phyloP scores from a whole-genome alignment of 2,797 vertebrate species.

The Ataeniobius toweri region DNA sequence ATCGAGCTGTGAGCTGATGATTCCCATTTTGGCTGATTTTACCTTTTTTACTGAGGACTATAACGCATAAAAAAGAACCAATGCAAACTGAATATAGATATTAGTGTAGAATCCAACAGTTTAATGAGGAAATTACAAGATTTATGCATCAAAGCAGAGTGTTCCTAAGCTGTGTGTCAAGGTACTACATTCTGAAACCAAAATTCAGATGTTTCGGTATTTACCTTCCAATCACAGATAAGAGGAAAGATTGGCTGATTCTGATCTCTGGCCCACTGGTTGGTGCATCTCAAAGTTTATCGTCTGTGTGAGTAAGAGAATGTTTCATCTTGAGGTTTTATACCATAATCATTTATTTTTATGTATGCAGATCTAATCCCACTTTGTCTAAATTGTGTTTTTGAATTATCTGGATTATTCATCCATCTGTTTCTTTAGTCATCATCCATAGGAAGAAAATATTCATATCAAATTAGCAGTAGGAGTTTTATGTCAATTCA shows the following conservation, averaged over 20 bases:
- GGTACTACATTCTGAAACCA: not conserved
- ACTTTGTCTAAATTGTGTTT: not conserved
- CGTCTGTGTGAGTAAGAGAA: not conserved
- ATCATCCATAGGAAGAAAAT: not conserved
- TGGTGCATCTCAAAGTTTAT: not conserved
- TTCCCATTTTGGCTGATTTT: too few species aligned
- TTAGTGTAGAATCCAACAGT: too few species aligned
- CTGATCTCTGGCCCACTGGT: not conserved
- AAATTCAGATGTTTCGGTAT: too few species aligned
- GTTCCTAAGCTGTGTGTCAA: not conserved
- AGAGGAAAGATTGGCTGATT: not conserved
- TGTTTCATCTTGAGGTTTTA: not conserved
- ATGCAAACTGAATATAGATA: too few species aligned
- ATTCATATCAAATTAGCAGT: too few species aligned
- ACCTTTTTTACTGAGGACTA: too few species aligned
- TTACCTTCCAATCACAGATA: not conserved
- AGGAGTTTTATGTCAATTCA: too few species aligned
- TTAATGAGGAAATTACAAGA: too few species aligned
- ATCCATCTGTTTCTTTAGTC: not conserved
- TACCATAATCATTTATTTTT: not conserved
- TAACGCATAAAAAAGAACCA: too few species aligned
- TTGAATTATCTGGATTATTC: not conserved
- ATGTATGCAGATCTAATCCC: not conserved
- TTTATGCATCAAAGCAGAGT: not conserved
- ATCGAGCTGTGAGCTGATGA: too few species aligned